Conservation (phyloP, 2,113 vertebrate genomes). For the Sylvia atricapilla region DNA sequence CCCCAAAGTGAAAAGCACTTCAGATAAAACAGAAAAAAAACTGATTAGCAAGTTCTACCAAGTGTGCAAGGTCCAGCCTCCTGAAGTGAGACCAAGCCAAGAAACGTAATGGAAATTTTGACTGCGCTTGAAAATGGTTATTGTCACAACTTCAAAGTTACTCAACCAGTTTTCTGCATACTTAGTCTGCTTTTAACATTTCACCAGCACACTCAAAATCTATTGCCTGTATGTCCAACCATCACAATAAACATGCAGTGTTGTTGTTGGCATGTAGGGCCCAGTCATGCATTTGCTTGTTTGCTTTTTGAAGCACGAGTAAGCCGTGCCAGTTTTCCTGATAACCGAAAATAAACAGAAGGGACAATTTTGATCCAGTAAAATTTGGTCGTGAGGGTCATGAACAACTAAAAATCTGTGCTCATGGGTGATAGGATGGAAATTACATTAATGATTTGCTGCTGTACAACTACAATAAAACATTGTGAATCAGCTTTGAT, state of each 20-base stretch:
- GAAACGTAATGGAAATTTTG: slow-evolving; percentile 5
- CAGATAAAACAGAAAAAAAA: slow-evolving; percentile 18
- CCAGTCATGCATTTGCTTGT: background rate
- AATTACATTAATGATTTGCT: background rate
- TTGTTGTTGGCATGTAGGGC: background rate
- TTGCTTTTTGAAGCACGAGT: background rate
- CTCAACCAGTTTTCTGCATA: background rate
- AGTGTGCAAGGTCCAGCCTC: background rate
- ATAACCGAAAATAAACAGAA: background rate
- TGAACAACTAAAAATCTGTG: background rate
- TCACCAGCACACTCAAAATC: background rate
- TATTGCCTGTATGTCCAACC: background rate
- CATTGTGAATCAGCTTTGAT: background rate
- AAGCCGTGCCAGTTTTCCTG: background rate
- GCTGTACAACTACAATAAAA: background rate
- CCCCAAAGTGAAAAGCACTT: slow-evolving; percentile 4
- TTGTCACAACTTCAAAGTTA: slow-evolving; percentile 9
- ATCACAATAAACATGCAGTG: background rate
- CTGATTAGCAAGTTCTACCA: background rate
- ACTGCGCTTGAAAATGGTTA: background rate
- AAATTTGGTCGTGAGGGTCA: background rate
- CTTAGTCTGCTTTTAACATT: background rate
- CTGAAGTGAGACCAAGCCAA: background rate
- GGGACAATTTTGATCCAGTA: background rate
- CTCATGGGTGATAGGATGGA: background rate